phyloP scores from a whole-genome alignment of 2,888 invertebrate genomes.

The Torymus auratus region DNA sequence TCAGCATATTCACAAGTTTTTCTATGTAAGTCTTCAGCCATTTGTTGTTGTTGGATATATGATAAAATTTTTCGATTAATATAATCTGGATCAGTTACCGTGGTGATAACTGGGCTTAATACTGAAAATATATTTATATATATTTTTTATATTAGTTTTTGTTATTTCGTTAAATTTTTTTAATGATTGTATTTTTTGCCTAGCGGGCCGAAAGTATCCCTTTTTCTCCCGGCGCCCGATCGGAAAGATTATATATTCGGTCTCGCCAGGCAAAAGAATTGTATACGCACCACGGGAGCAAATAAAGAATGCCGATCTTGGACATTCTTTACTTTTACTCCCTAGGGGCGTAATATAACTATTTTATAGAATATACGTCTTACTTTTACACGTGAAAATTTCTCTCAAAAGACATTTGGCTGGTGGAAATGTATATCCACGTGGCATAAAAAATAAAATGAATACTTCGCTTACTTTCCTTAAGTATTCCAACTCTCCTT shows the following conservation, averaged over 20 bases:
- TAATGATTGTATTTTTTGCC: no score
- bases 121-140: slow-evolving; percentile 78
- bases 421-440: slow-evolving; percentile 87
- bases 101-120: slow-evolving; percentile 88
- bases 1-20: slow-evolving; percentile 92
- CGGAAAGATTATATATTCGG: no score
- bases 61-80: slow-evolving; percentile 91
- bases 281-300: no score
- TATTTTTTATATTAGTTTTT: not conserved
- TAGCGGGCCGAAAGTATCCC: no score
- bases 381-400: slow-evolving; percentile 90
- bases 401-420: slow-evolving; percentile 89
- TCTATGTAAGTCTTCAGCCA: slow-evolving; percentile 86
- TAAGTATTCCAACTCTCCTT: slow-evolving; percentile 88
- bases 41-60: slow-evolving; percentile 89
- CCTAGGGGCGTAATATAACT: no score
- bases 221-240: no score
- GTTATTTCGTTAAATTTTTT: slow-evolving; percentile 10
- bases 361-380: slow-evolving; percentile 61
- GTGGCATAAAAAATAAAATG: slow-evolving; percentile 88
- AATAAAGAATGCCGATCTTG: no score
- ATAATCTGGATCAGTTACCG: slow-evolving; percentile 92
- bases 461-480: slow-evolving; percentile 89
- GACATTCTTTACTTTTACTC: no score
- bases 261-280: no score